Evolutionary conservation across 35 echinoderm and acorn worm genomes (phyloP), one percentile per base, ranked within the genome.

Genomic region (Lytechinus pictus): DNA sequence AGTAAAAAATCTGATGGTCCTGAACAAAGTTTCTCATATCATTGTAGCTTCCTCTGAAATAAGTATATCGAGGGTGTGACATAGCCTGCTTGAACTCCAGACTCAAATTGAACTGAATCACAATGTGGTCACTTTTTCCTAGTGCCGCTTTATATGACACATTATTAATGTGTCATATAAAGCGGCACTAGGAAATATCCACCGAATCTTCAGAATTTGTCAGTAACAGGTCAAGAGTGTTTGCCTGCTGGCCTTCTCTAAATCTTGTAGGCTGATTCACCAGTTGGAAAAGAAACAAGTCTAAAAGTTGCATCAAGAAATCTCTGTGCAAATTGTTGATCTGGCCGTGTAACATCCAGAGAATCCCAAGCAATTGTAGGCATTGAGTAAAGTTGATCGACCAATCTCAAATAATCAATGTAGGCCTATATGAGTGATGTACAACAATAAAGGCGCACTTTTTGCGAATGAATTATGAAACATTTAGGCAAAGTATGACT

Each of bases 251-350:
- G 8, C 86, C 86, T 2, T 87, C 16, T 87, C 86, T 87, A 44
- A 27, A 87, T 87, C 86, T 87, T 9, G 86, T 87, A 87, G 86
- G 86, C 16, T 87, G 86, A n/a, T 87, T 87, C 12, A 87, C 86
- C 8, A 87, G 24, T 87, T 87, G 86, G 8, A 87, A 27, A 44
- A 87, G 86, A 87, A 87, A 87, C 0, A 87, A 87, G 86, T 87
- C 86, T 87, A 87, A 87, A n/a, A 9, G 33, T 27, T 9, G 24
- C 0, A 2, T 27, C 33, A 27, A 87, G 33, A 27, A 87, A 87
- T 87, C 86, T 87, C n/a, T 87, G 86, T 87, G 86, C 86, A 44
- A 87, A 87, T 44, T 44, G 86, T 87, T 87, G 86, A 87, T 87
- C 86, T 19, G 8, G 86, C 11, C 5, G n/a, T 87, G 86, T 13